phyloP scores from a whole-genome alignment of 2,888 invertebrate species.

The Acrocyrtus sp. region DNA sequence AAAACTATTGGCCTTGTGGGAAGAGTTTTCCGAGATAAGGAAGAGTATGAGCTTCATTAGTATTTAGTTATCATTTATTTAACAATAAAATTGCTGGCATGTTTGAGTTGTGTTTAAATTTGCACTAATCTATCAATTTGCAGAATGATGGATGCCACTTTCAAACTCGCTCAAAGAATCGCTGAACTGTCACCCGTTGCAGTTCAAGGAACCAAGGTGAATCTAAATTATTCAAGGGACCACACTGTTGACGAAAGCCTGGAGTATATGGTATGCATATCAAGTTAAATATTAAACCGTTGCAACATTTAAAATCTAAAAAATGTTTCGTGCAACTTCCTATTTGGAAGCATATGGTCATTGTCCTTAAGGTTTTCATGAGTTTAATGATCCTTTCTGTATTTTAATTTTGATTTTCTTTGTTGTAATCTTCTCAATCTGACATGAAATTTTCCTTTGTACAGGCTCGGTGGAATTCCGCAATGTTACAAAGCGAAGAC shows the following conservation, averaged over 20 bases:
- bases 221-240: conserved; percentile 86
- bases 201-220: conserved; percentile 89
- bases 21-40: conserved; percentile 75
- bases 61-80: conserved; percentile 3
- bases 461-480: conserved; percentile 83
- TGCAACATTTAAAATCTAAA: too few relatives aligned
- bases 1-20: conserved; percentile 84
- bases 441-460: conserved; percentile 15
- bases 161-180: conserved; percentile 81
- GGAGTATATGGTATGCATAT: conserved; percentile 92
- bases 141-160: conserved; percentile 78
- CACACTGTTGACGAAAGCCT: conserved; percentile 87
- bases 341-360: too few relatives aligned
- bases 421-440: too few relatives aligned
- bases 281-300: too few relatives aligned
- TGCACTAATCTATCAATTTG: not conserved
- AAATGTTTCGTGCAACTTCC: too few relatives aligned
- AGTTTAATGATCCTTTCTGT: conserved; percentile 19
- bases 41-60: conserved; percentile 69
- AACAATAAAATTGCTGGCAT: not conserved
- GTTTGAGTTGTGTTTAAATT: too few relatives aligned
- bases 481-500: conserved; percentile 93
- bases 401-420: conserved; percentile 12
- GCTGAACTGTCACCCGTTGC: conserved; percentile 94
- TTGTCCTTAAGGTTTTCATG: too few relatives aligned